Evolutionary conservation across 1,140 invertebrate genomes (phyloP), one percentile per base, ranked within the genome.

Genomic region (Drosophila ficusphila): DNA sequence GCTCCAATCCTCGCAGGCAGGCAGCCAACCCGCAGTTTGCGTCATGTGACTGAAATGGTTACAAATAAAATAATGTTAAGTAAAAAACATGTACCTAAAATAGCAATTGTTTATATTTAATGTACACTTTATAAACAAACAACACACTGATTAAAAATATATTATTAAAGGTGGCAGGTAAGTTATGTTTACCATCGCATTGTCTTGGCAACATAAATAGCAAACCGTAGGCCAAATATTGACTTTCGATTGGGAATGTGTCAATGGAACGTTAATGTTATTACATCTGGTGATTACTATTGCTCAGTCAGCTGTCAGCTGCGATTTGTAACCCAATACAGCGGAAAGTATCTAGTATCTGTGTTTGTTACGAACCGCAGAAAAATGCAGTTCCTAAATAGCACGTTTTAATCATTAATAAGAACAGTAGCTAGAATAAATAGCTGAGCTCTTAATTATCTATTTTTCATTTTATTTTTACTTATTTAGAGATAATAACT

Each of bases 1-100:
- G 70, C 91, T 93, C 96, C 96, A 97, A 75, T 94, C 95, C 86
- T 97, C 96, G 8, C 94, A 93, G 0, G 97, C 96, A 1, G 97
- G 97, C 56, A 97, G 90, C 96, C 97, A 98, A 53, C 96, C 95
- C 0, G 96, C 95, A 0, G 95, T 95, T 79, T 96, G 94, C 18
- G 95, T 96, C 77, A 95, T 93, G 92, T 96, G 96, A 86, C 96
- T 97, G 92, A 21, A 93, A 72, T 23, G 1, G 8, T 9, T 7
- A 16, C 9, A 5, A 4, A 33, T 3, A 18, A 25, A 8, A 46
- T 34, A 12, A 34, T n/a, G n/a, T 23, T 2, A 11, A 42, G 6
- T 14, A 36, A 12, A 41, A 19, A 8, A 19, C n/a, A 19, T 23
- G 5, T 3, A 23, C 23, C 5, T 23, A n/a, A n/a, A n/a, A n/a